Base-by-base conservation (phyloP, 2,113 vertebrate species). In the Mesembrinibis cayennensis region DNA sequence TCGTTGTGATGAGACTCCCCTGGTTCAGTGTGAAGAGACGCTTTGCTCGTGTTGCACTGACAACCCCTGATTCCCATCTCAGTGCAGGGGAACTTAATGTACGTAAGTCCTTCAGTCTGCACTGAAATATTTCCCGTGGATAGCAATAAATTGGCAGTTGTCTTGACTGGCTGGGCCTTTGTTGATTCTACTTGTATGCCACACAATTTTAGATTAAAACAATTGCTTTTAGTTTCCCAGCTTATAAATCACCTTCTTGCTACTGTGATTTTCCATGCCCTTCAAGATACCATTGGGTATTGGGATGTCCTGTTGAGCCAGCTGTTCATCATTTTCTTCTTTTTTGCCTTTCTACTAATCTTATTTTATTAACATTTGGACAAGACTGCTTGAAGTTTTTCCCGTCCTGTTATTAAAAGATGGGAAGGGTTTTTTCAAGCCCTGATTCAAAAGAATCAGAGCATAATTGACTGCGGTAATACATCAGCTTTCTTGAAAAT, bases 181-280 rank as follows among this genome's bases (percentile, higher is more conserved):
- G 85, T 81, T 93, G 95, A 71, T 90, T 94, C 71, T 76, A 18
- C 62, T 93, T 82, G 61, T 61, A 63, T 79, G 56, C 52, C 69
- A n/a, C 36, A 49, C 82, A 61, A 49, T 90, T 93, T 96, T 90
- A 82, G 53, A 93, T 87, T 77, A 92, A 86, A 96, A 86, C 80
- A 86, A 82, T 89, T 62, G 26, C 88, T 88, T 96, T 93, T 76
- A 23, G 67, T 77, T 96, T 96, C 87, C 82, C 88, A 91, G 82
- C 14, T 86, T 95, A 83, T 94, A 95, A 96, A 93, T 93, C 90
- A 89, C 63, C 55, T 89, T 73, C 65, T 93, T 82, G 67, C 66
- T 70, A 44, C 89, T 94, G 53, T 90, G 81, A 94, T 87, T 97
- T 94, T 93, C 84, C 87, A 93, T 94, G 92, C 92, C 79, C 85